Base-by-base conservation (phyloP, 1,140 invertebrate species). In the Kradibia gibbosae region DNA sequence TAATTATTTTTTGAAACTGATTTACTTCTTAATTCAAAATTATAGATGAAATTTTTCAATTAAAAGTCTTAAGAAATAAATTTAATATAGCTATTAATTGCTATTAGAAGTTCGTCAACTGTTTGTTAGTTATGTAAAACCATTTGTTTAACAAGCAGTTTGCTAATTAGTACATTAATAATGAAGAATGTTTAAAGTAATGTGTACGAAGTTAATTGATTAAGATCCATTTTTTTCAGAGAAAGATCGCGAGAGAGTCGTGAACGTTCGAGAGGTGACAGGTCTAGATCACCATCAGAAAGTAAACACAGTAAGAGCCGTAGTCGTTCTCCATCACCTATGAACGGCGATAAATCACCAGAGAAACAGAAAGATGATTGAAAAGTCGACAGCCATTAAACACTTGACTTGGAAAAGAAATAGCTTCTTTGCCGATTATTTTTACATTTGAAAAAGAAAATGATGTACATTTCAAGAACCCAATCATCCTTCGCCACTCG, bases 241-340 rank as follows among this genome's bases (percentile, higher is more conserved):
- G 91, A 91, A 83, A 88, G 90, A 84, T 91, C 90, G 42, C 81
- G 81, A 42, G 81, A 82, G 13, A 91, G 90, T 74, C 90, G 90
- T 50, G 91, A 91, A 71, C 88, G 90, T 72, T 91, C 91, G 31
- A 85, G 90, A 73, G 91, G 89, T 22, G 90, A 91, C 78, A 86
- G 90, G 86, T 91, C 91, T 13, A 87, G 91, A 85, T 92, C 91
- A 17, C 87, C 90, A 11, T 92, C 91, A 13, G 87, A 87, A 25
- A 92, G 92, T 81, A 92, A 93, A 89, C 91, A 92, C 83, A 92
- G 92, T 82, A 92, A 92, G 82, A 93, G 92, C 82, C 93, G 91
- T 62, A 91, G 92, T 81, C 93, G 90, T 45, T 92, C 92, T 39
- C 91, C 89, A 76, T 89, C 90, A 0, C 92, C 93, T 28, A 93